These are phyloP conservation scores for Megalonaias nervosa DNA, from an alignment of 1,140 invertebrate genomes.

Conservation along the genomic window DNA sequence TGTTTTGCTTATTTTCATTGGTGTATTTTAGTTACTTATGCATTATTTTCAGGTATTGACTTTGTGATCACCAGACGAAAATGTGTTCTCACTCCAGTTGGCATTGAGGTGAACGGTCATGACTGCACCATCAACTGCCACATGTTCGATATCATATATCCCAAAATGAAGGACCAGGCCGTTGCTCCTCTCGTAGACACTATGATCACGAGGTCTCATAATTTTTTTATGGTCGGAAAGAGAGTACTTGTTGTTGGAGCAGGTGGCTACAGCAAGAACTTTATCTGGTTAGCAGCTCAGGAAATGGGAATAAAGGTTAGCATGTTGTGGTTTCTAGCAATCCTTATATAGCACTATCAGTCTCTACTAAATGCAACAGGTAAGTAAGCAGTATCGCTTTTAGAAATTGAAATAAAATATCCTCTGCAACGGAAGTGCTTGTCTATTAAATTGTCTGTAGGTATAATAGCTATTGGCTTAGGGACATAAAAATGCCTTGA, in stretches of 20 bases:
- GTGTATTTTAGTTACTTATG: not conserved
- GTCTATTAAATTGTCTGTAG: too few relatives aligned
- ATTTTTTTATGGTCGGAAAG: slow-evolving; percentile 34
- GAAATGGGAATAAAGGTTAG: slow-evolving; percentile 48
- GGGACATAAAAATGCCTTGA: too few relatives aligned
- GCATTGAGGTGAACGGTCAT: slow-evolving; percentile 49
- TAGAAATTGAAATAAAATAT: too few relatives aligned
- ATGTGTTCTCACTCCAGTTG: slow-evolving; percentile 23
- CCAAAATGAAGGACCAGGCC: too few relatives aligned
- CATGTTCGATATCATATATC: slow-evolving; percentile 34
- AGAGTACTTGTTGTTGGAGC: slow-evolving; percentile 39
- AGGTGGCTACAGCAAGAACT: slow-evolving; percentile 38
- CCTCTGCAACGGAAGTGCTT: too few relatives aligned
- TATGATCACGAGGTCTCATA: slow-evolving; percentile 38
- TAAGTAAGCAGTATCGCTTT: too few relatives aligned
- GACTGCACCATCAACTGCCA: slow-evolving; percentile 54
- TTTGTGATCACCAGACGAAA: slow-evolving; percentile 30
- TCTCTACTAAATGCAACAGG: too few relatives aligned
- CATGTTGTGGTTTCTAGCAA: too few relatives aligned
- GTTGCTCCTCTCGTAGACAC: slow-evolving; percentile 30
- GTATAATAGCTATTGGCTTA: too few relatives aligned
- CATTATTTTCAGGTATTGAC: slow-evolving; percentile 40
- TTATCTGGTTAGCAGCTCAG: slow-evolving; percentile 33
- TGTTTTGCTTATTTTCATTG: too few relatives aligned
- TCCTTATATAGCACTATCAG: too few relatives aligned